A percentile compares a stretch with the other conserved stretches of the same genome.
Evolutionary conservation across 2,888 invertebrate species (phyloP).

Genomic region (Drosophila vallismaia): DNA sequence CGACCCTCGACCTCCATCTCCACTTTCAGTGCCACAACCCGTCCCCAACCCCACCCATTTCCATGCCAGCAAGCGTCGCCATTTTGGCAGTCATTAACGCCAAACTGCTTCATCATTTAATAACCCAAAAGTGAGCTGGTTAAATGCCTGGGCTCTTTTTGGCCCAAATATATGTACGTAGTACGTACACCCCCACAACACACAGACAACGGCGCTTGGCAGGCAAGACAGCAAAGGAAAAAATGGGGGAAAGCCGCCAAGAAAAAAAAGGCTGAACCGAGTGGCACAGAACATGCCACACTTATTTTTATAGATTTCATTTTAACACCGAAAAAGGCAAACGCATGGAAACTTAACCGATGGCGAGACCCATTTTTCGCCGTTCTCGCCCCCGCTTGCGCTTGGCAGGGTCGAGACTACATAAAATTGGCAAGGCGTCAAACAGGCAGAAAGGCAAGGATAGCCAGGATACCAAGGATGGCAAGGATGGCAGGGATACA

Average conservation of each 20-base stretch:
- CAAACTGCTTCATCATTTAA: slow-evolving; percentile 80
- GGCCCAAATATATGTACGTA: slow-evolving; percentile 35
- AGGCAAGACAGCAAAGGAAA: slow-evolving; percentile 12
- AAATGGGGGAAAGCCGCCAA: slow-evolving; percentile 6
- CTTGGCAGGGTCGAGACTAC: slow-evolving; percentile 73
- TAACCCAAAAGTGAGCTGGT: slow-evolving; percentile 81
- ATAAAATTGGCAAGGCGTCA: slow-evolving; percentile 79
- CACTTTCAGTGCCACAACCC: slow-evolving; percentile 16
- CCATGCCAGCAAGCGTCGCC: slow-evolving; percentile 60
- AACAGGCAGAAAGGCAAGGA: slow-evolving; percentile 44
- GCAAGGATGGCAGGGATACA: slow-evolving; percentile 10
- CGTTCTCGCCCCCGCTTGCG: slow-evolving; percentile 31
- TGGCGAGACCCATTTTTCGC: slow-evolving; percentile 25
- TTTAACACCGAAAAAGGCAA: slow-evolving; percentile 78
- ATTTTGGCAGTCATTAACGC: slow-evolving; percentile 79
- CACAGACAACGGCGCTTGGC: slow-evolving; percentile 50
- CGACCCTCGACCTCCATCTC: slow-evolving; percentile 33
- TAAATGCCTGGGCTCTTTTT: slow-evolving; percentile 66
- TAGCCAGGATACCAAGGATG: slow-evolving; percentile 20
- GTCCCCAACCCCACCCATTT: slow-evolving; percentile 21
- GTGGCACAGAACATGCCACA: slow-evolving; percentile 75
- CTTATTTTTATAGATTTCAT: slow-evolving; percentile 80
- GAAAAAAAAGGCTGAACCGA: slow-evolving; percentile 33
- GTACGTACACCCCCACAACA: slow-evolving; percentile 20
- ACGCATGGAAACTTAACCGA: slow-evolving; percentile 64